Conservation (phyloP, 1,140 invertebrate species). For the Lepidurus couesii region DNA sequence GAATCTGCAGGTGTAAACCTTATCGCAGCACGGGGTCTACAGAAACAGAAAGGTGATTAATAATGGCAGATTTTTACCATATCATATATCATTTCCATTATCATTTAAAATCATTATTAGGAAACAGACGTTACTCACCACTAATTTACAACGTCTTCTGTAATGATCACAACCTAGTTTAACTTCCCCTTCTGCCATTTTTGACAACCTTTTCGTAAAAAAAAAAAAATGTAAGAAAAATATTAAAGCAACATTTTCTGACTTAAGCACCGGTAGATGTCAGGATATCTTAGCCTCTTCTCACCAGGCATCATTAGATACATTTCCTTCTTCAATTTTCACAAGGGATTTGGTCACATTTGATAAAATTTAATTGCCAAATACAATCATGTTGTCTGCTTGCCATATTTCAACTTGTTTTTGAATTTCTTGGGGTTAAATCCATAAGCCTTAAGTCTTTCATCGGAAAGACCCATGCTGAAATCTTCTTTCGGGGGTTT, state of each 20-base stretch:
- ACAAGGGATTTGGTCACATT: neutral
- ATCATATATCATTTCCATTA: neutral
- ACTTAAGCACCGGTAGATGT: no score
- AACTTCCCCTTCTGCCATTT: constrained; percentile 33
- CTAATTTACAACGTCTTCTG: constrained; percentile 71
- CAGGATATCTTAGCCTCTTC: no score
- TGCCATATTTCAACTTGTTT: constrained; percentile 57
- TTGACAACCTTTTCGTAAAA: neutral
- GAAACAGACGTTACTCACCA: constrained; percentile 52
- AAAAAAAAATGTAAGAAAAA: neutral
- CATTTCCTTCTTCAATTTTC: no score
- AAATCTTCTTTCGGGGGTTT: constrained; percentile 36
- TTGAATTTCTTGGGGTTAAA: constrained; percentile 86
- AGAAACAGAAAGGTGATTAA: constrained; percentile 35
- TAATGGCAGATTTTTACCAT: neutral
- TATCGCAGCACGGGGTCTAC: constrained; percentile 79
- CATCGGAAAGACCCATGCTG: constrained; percentile 55
- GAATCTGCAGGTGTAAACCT: constrained; percentile 78
- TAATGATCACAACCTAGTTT: constrained; percentile 65
- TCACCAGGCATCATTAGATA: no score
- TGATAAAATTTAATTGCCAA: neutral
- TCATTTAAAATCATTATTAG: neutral
- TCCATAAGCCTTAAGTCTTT: constrained; percentile 77
- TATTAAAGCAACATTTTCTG: neutral
- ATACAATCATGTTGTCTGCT: constrained; percentile 38